Evolutionary conservation across 2,888 invertebrate species (phyloP).

Genomic region (Drosophila kambysellisi): DNA sequence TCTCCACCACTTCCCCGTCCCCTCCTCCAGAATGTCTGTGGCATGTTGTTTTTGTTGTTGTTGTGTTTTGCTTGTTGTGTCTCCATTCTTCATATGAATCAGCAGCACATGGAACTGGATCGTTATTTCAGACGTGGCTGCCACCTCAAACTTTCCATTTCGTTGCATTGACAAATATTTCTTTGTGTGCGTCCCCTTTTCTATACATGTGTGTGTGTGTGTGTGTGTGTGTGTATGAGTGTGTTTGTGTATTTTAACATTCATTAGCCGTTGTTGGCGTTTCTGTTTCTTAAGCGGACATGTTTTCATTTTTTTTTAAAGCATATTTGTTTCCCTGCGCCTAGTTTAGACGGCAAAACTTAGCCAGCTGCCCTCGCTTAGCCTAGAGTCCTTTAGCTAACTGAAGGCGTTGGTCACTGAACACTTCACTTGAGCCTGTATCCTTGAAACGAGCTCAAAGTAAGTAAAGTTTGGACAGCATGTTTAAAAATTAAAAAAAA

Average conservation of each 20-base stretch:
- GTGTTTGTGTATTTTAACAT: slow-evolving; percentile 50
- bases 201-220: slow-evolving; percentile 1
- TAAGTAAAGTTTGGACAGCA: not conserved
- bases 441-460: not conserved
- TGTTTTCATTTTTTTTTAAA: slow-evolving; percentile 9
- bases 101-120: slow-evolving; percentile 15
- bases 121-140: slow-evolving; percentile 48
- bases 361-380: not conserved
- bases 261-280: slow-evolving; percentile 66
- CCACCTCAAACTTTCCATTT: slow-evolving; percentile 74
- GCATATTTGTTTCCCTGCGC: not conserved
- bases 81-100: slow-evolving; percentile 23
- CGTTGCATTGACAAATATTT: slow-evolving; percentile 74
- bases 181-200: slow-evolving; percentile 41
- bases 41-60: not conserved
- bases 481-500: not conserved
- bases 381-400: not conserved
- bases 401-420: not conserved
- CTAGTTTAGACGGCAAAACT: slow-evolving; percentile 26
- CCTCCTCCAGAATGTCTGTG: not conserved
- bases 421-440: not conserved
- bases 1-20: too few species aligned
- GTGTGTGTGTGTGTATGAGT: slow-evolving; percentile 4
- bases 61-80: slow-evolving; percentile 29
- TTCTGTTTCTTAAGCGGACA: slow-evolving; percentile 28